Evolutionary conservation across 2,113 vertebrate species (phyloP), one percentile per base, ranked within the genome.

Genomic region (Hoplias malabaricus): DNA sequence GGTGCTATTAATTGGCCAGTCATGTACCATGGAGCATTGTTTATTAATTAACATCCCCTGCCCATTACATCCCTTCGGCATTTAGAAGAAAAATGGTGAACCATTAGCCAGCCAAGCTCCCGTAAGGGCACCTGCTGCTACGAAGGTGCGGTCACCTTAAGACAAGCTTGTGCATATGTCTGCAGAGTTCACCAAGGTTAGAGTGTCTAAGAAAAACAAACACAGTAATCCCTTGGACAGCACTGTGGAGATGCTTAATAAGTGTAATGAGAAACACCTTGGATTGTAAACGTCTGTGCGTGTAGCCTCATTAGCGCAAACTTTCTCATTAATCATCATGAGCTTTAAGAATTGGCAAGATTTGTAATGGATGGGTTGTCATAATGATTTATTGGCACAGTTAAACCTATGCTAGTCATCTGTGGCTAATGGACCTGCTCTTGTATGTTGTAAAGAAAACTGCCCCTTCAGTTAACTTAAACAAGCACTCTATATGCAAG

Each of bases 21-120:
- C 82, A 83, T 87, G 84, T 86, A 87, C 46, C 79, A 48, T 68
- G 59, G 42, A 62, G 68, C 31, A 50, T 86, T 89, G 87, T 88
- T 89, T 89, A 89, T 91, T 89, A 89, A 90, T 91, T 91, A 84
- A 85, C 84, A 87, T 79, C 81, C 82, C 82, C 73, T 83, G 82
- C 86, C 81, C 87, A 87, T 88, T 89, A 89, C 69, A 78, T 68
- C 54, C 80, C 84, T 88, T 87, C 83, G 83, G 83, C 78, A 29
- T 76, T 85, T 71, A 83, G 69, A 42, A 84, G 88, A 90, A 83
- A 88, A 89, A 89, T 88, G 54, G 33, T 80, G 79, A 14, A 57
- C 73, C 77, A 86, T 89, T 86, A 89, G 71, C 85, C 63, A 83
- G 65, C 72, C 80, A 75, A 36, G 74, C 50, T 77, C 79, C 75